These are phyloP conservation scores for Thalassophryne amazonica DNA, from an alignment of 2,797 vertebrate genomes.

Conservation along the genomic window DNA sequence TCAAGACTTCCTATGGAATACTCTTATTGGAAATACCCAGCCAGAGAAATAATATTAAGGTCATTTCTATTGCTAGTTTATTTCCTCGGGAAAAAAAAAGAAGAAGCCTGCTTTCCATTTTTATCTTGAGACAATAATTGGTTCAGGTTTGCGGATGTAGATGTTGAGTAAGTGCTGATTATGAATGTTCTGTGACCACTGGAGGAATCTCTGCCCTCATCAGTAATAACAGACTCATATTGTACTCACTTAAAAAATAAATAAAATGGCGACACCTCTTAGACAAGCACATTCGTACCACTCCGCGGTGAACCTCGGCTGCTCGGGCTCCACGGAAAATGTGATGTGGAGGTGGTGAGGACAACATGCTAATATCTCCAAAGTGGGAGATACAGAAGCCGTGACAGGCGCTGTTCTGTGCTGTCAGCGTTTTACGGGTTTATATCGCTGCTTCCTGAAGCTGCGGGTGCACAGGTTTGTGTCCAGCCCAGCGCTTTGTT, in stretches of 20 bases:
- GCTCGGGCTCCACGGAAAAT: slow-evolving; percentile 34
- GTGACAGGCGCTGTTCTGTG: slow-evolving; percentile 43
- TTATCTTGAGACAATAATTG: slow-evolving; percentile 77
- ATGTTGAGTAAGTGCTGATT: slow-evolving; percentile 64
- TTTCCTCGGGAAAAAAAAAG: slow-evolving; percentile 45
- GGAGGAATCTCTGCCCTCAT: slow-evolving; percentile 62
- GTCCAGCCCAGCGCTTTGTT: no score
- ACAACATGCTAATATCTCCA: slow-evolving; percentile 40
- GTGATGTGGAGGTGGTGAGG: slow-evolving; percentile 44
- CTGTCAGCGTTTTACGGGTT: slow-evolving; percentile 62
- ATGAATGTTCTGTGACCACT: slow-evolving; percentile 50
- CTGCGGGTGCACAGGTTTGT: slow-evolving; percentile 2
- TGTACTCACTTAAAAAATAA: slow-evolving; percentile 26
- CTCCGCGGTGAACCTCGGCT: slow-evolving; percentile 3
- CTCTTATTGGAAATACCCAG: slow-evolving; percentile 71
- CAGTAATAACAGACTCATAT: slow-evolving; percentile 58
- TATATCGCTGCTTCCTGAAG: slow-evolving; percentile 32
- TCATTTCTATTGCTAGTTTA: slow-evolving; percentile 78
- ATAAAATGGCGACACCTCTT: neutral
- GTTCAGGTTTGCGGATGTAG: slow-evolving; percentile 53
- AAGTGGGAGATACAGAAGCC: slow-evolving; percentile 46
- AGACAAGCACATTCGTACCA: neutral
- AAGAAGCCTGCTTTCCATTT: slow-evolving; percentile 63
- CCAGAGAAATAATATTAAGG: slow-evolving; percentile 79
- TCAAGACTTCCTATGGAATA: slow-evolving; percentile 76